Conservation (phyloP, 2,888 invertebrate genomes). For the Dioctria rufipes region DNA sequence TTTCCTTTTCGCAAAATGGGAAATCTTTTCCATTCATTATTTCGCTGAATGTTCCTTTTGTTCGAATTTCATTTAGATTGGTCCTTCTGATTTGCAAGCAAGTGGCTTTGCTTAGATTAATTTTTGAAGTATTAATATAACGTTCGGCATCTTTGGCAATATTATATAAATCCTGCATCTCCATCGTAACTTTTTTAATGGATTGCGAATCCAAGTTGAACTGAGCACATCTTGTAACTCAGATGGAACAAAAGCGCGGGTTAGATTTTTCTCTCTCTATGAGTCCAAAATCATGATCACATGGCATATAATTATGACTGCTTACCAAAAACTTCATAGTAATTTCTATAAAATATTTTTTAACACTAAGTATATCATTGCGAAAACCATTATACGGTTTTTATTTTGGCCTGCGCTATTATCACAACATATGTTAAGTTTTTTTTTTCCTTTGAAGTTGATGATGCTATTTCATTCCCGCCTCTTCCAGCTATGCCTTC, state of each 20-base stretch:
- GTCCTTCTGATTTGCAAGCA: neutral
- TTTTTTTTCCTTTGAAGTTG: too few species aligned
- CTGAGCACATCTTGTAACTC: neutral
- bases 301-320: neutral
- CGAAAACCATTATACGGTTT: too few species aligned
- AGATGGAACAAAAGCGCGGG: neutral
- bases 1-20: neutral
- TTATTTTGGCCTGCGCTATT: too few species aligned
- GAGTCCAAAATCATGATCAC: neutral
- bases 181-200: neutral
- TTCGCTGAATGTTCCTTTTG: neutral
- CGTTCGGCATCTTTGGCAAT: neutral
- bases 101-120: neutral
- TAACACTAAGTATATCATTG: too few species aligned
- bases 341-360: too few species aligned
- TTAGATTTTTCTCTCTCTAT: neutral
- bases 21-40: neutral
- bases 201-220: neutral
- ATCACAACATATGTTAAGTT: too few species aligned
- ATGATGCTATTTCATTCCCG: too few species aligned
- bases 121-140: neutral
- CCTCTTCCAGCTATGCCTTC: too few species aligned
- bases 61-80: slow-evolving; percentile 5
- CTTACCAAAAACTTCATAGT: too few species aligned
- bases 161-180: neutral